These are phyloP conservation scores for Calyptommatus sinebrachiatus DNA, from an alignment of 2,113 vertebrate species.

Conservation along the genomic window DNA sequence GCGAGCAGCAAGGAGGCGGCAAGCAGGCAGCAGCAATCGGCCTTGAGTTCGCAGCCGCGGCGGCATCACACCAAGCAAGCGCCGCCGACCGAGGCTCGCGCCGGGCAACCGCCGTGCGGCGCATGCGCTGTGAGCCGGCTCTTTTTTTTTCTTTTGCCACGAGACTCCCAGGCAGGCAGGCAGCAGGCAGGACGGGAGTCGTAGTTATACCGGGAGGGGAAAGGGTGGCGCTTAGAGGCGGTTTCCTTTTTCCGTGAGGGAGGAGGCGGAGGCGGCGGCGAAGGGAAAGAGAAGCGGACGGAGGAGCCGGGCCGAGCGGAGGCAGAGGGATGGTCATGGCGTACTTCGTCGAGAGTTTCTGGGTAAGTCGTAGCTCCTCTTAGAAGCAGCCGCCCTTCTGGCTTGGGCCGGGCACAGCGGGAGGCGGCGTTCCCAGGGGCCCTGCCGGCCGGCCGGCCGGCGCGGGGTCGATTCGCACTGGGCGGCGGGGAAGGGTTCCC, in stretches of 20 bases:
- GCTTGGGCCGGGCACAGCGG: not conserved
- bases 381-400: not conserved
- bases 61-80: not conserved
- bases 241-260: not conserved
- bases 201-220: slow-evolving; percentile 22
- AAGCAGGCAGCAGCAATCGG: too few relatives aligned
- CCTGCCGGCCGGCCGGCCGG: not conserved
- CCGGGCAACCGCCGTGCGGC: not conserved
- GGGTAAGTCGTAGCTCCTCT: slow-evolving; percentile 77
- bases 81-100: slow-evolving; percentile 39
- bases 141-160: not conserved
- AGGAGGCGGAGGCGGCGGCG: slow-evolving; percentile 1
- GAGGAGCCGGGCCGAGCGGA: slow-evolving; percentile 50
- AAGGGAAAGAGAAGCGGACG: not conserved
- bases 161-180: not conserved
- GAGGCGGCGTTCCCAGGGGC: not conserved
- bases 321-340: slow-evolving; percentile 84
- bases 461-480: not conserved
- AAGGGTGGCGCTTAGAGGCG: slow-evolving; percentile 32
- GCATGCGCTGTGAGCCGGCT: slow-evolving; percentile 43
- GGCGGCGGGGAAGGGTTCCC: not conserved
- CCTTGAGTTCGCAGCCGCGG: fast-evolving
- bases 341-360: slow-evolving; percentile 91
- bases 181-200: not conserved
- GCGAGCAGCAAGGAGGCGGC: too few relatives aligned